phyloP scores from a whole-genome alignment of 2,113 vertebrate species.

The Salvelinus fontinalis region DNA sequence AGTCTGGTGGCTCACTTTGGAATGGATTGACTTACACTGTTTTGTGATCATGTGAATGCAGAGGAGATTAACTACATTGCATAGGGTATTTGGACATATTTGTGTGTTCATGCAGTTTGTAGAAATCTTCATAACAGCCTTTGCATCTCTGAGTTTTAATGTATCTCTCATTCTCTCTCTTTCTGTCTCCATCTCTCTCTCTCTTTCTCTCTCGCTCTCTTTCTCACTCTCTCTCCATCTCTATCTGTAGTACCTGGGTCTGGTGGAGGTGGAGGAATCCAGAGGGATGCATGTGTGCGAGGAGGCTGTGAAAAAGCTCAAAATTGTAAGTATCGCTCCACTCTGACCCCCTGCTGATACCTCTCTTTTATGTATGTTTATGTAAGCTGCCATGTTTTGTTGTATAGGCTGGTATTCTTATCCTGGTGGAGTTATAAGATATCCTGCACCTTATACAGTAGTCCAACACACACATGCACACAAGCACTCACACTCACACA shows the following conservation, averaged over 20 bases:
- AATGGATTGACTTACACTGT: no score
- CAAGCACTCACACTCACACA: background rate
- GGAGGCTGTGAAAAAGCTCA: conserved; percentile 91
- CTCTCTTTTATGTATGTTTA: no score
- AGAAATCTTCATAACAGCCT: no score
- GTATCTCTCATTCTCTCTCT: background rate
- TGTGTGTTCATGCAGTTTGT: no score
- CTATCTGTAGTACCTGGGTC: conserved; percentile 81
- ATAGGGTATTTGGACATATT: no score
- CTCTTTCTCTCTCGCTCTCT: background rate
- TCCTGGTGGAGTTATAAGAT: background rate
- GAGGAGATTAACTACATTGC: no score
- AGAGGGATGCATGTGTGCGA: conserved; percentile 94
- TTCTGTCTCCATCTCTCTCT: background rate
- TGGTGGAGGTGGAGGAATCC: conserved; percentile 91
- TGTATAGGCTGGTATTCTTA: background rate
- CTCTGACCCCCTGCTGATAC: background rate
- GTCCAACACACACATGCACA: background rate
- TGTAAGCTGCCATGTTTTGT: background rate
- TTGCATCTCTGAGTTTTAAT: background rate
- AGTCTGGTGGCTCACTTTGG: no score
- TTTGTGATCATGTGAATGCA: no score
- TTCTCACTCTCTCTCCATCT: background rate
- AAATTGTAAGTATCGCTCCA: conserved; percentile 77
- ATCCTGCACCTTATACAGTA: no score